These are phyloP conservation scores for Cotesia typhae DNA, from an alignment of 1,140 invertebrate genomes.

Conservation along the genomic window DNA sequence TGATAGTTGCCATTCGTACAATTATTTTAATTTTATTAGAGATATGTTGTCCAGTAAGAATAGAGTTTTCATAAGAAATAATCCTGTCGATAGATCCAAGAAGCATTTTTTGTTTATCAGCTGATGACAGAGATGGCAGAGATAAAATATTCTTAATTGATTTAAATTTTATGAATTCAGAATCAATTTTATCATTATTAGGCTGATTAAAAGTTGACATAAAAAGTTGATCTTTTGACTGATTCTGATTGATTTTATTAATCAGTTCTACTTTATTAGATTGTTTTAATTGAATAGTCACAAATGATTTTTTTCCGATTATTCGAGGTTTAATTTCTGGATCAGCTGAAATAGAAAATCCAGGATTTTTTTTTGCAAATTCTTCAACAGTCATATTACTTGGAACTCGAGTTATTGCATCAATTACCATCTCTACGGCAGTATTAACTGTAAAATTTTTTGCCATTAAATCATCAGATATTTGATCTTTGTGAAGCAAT, in stretches of 20 bases:
- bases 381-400: conserved; percentile 79
- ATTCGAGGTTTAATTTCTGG: conserved; percentile 74
- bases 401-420: conserved; percentile 81
- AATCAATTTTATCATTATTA: too few species aligned
- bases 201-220: too few species aligned
- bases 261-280: too few species aligned
- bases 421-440: conserved; percentile 76
- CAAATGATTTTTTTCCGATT: too few species aligned
- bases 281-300: too few species aligned
- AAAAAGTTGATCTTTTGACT: too few species aligned
- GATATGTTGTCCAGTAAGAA: conserved; percentile 69
- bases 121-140: conserved; percentile 64
- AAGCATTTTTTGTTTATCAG: conserved; percentile 77
- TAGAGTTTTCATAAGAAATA: conserved; percentile 78
- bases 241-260: too few species aligned
- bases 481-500: conserved; percentile 57
- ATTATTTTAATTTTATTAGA: conserved; percentile 78
- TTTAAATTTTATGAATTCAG: too few species aligned
- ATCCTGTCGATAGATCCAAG: conserved; percentile 81
- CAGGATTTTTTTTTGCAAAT: conserved; percentile 85
- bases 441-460: conserved; percentile 76
- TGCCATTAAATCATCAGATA: conserved; percentile 70
- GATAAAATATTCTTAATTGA: too few species aligned
- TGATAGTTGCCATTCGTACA: conserved; percentile 83
- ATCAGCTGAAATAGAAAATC: conserved; percentile 89